Base-by-base conservation (phyloP, 2,888 invertebrate genomes). In the Melangyna quadrimaculata region DNA sequence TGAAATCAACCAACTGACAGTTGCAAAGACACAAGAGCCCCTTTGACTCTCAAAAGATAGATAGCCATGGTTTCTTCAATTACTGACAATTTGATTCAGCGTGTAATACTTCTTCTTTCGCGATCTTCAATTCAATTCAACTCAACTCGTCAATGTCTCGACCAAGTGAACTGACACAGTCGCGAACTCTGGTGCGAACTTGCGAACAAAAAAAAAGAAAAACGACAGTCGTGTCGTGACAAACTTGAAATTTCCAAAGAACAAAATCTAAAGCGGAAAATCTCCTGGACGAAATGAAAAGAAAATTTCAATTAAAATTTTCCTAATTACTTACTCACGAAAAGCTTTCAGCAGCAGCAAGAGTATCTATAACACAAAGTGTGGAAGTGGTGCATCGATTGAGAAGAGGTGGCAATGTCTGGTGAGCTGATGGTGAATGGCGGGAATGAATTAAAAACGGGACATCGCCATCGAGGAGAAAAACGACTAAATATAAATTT, bases 261-360 rank as follows among this genome's bases (percentile, higher is more conserved):
- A 29, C 12, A 22, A 63, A 77, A 71, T 81, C 71, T 71, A 19
- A 35, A 65, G 32, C 65, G 77, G 69, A 29, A 55, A 73, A 74
- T 73, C 78, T 63, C 48, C 14, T 3, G n/a, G 19, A 45, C 69
- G 37, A 61, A 65, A 48, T 48, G 72, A 73, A 61, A 71, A 53
- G 70, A 75, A 79, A 79, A 79, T 79, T 84, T 75, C 83, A 79
- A 84, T 84, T 84, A 79, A 84, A 79, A 70, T 79, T 84, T 73
- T 29, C 74, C 83, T 84, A 84, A 84, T 84, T 75, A 84, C 71
- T 79, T 71, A 75, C 83, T 80, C 74, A 80, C 79, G 78, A 82
- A 77, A 32, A 75, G 53, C 51, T 67, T 37, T 45, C 67, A 51
- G 19, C 48, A 22, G 22, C 29, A 24, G 27, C 8, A n/a, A 12